Conservation (phyloP, 2,113 vertebrate species). For the Pavo muticus region DNA sequence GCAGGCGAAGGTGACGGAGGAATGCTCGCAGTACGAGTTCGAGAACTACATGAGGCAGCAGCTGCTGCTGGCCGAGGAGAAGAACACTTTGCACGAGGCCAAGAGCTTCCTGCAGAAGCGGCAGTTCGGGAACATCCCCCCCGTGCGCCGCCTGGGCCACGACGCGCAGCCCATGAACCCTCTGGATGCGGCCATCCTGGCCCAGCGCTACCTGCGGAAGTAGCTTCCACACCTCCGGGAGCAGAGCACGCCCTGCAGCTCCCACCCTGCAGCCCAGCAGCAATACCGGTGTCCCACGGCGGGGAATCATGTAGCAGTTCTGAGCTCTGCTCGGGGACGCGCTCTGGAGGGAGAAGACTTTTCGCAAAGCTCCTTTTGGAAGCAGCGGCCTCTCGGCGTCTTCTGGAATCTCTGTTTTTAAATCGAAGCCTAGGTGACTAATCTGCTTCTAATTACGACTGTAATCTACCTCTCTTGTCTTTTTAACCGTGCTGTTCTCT, state of each 20-base stretch:
- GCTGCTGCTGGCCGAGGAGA: conserved; percentile 96
- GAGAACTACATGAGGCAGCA: conserved; percentile 99
- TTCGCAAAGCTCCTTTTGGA: conserved; percentile 53
- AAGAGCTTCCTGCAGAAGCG: conserved; percentile 93
- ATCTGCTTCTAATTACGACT: conserved; percentile 86
- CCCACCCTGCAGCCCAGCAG: conserved; percentile 68
- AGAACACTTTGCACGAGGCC: conserved; percentile 94
- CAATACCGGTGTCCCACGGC: conserved; percentile 75
- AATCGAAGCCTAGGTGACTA: conserved; percentile 79
- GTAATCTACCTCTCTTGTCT: conserved; percentile 97
- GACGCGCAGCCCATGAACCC: conserved; percentile 97
- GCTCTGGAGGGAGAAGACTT: conserved; percentile 44
- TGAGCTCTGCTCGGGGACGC: conserved; percentile 58
- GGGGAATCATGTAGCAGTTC: conserved; percentile 86
- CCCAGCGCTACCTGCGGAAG: conserved; percentile 95
- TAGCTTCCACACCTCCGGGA: conserved; percentile 59
- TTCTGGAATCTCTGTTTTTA: conserved; percentile 73
- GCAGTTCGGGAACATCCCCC: conserved; percentile 91
- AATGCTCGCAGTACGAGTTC: conserved; percentile 98
- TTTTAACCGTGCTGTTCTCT: conserved; percentile 84
- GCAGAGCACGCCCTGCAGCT: conserved; percentile 39
- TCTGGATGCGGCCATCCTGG: conserved; percentile 93
- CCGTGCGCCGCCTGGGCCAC: conserved; percentile 92
- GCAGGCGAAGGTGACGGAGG: conserved; percentile 93
- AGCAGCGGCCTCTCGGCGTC: conserved; percentile 77